These are phyloP conservation scores for Corythaixoides concolor DNA, from an alignment of 2,113 vertebrate species.

Conservation along the genomic window DNA sequence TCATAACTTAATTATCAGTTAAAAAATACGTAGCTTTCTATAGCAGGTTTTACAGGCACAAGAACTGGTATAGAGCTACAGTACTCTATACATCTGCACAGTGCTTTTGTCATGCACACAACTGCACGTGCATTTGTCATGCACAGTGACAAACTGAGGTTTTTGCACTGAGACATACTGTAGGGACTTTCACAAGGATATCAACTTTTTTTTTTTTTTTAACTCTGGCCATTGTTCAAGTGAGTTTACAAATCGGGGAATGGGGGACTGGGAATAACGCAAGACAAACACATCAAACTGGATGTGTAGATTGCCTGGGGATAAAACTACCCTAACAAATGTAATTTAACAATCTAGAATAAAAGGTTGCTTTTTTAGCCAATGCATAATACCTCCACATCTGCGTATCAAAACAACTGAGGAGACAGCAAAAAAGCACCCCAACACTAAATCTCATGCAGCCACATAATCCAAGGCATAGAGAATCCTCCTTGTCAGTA, in stretches of 20 bases:
- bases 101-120: not conserved
- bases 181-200: not conserved
- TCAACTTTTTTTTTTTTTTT: not conserved
- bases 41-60: not conserved
- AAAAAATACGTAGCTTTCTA: not conserved
- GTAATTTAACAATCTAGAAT: not conserved
- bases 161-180: not conserved
- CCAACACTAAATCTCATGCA: not conserved
- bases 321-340: not conserved
- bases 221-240: not conserved
- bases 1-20: not conserved
- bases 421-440: not conserved
- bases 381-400: too few relatives aligned
- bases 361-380: not conserved
- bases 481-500: not conserved
- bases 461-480: rapidly evolving
- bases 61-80: not conserved
- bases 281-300: rapidly evolving
- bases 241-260: not conserved
- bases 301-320: rapidly evolving
- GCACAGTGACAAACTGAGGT: not conserved
- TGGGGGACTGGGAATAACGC: not conserved
- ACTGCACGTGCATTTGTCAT: not conserved
- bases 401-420: not conserved
- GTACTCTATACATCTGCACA: not conserved